These are phyloP conservation scores for Drosophila aff. DNA, from an alignment of 1,140 invertebrate genomes.

Conservation along the genomic window DNA sequence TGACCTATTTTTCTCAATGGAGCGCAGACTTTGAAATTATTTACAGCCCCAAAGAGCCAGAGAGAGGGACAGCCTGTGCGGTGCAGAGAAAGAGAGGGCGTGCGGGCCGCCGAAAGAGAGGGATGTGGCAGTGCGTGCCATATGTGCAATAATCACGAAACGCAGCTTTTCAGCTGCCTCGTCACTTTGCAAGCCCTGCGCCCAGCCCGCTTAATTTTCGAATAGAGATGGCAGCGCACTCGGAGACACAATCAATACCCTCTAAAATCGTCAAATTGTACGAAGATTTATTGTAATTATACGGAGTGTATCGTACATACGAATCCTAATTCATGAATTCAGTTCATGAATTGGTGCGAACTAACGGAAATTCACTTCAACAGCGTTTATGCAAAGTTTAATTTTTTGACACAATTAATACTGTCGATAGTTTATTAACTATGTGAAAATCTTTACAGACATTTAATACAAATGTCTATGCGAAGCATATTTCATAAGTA, in stretches of 20 bases:
- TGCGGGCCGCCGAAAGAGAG: background rate
- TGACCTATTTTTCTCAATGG: conserved; percentile 72
- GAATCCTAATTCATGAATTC: background rate
- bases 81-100: conserved; percentile 12
- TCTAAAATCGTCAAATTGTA: background rate
- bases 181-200: conserved; percentile 66
- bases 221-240: background rate
- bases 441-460: no score
- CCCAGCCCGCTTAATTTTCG: conserved; percentile 48
- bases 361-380: no score
- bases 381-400: no score
- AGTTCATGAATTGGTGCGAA: background rate
- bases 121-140: conserved; percentile 20
- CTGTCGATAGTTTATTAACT: no score
- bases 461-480: no score
- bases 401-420: no score
- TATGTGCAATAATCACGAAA: conserved; percentile 66
- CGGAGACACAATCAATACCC: conserved; percentile 1
- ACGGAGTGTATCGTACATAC: background rate
- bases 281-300: conserved; percentile 1
- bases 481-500: no score
- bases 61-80: conserved; percentile 28
- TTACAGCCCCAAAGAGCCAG: conserved; percentile 59
- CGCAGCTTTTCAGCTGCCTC: conserved; percentile 46
- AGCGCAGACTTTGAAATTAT: conserved; percentile 72